These are phyloP conservation scores for Buteo buteo DNA, from an alignment of 2,113 vertebrate genomes.

Conservation along the genomic window DNA sequence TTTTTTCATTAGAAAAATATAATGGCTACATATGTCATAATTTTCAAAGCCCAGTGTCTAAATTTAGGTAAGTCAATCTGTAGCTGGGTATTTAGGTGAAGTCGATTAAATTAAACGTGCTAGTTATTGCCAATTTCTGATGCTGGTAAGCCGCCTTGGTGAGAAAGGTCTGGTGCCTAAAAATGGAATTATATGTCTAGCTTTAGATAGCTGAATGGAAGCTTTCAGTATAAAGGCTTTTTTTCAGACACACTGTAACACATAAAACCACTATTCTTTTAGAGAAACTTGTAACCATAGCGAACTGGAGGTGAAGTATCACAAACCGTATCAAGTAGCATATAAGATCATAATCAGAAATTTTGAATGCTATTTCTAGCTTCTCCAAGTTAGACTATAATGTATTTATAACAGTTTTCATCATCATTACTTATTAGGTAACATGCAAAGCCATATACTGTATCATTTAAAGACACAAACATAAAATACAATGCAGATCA, in stretches of 20 bases:
- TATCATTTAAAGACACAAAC: constrained; percentile 42
- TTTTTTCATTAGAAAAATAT: background rate
- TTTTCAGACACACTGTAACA: background rate
- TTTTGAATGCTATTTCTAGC: constrained; percentile 35
- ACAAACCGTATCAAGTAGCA: constrained; percentile 16
- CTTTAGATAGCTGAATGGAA: background rate
- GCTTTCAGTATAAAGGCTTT: background rate
- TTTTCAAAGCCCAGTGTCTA: background rate
- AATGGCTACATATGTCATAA: background rate
- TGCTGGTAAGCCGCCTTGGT: background rate
- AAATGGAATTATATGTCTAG: background rate
- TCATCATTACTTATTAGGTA: constrained; percentile 33
- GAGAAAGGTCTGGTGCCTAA: background rate
- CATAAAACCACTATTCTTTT: background rate
- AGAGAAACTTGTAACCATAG: background rate
- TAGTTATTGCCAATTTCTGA: background rate
- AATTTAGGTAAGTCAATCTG: background rate
- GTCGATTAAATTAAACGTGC: background rate
- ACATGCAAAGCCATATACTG: background rate
- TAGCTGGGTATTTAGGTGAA: background rate
- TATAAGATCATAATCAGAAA: constrained; percentile 36
- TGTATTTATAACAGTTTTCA: constrained; percentile 58
- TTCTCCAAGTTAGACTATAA: constrained; percentile 3
- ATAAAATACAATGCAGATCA: background rate
- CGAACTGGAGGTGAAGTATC: background rate